Conservation (phyloP, 2,888 invertebrate genomes). For the Dryococelus australis region DNA sequence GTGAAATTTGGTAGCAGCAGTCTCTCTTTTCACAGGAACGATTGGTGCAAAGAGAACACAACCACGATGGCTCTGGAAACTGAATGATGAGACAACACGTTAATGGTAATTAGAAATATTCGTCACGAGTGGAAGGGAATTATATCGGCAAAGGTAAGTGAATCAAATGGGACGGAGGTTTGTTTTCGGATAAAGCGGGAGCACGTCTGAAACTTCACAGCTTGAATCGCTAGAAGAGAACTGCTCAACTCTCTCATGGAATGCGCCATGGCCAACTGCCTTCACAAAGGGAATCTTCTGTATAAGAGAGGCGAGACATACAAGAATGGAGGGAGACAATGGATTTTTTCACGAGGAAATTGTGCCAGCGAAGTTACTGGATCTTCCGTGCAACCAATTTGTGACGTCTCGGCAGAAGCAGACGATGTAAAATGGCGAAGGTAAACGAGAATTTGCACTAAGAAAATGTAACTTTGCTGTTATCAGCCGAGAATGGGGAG, state of each 20-base stretch:
- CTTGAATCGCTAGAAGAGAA: not conserved
- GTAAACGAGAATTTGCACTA: too few relatives aligned
- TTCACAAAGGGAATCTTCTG: not conserved
- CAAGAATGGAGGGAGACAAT: not conserved
- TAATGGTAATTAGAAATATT: not conserved
- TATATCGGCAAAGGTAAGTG: not conserved
- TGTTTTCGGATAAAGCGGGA: not conserved
- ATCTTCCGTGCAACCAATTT: too few relatives aligned
- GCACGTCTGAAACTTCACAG: not conserved
- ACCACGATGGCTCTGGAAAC: not conserved
- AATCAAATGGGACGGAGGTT: not conserved
- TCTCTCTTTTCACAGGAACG: too few relatives aligned
- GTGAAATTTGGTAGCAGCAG: too few relatives aligned
- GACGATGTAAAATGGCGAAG: too few relatives aligned
- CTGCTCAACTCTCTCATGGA: not conserved
- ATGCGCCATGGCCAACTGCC: not conserved
- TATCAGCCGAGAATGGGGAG: too few relatives aligned
- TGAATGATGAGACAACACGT: not conserved
- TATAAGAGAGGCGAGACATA: not conserved
- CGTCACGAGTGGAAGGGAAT: not conserved
- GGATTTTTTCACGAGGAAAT: too few relatives aligned
- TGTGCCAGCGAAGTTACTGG: too few relatives aligned
- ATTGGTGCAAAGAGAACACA: too few relatives aligned
- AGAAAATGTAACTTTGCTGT: too few relatives aligned
- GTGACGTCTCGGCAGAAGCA: too few relatives aligned